Conservation (phyloP, 2,113 vertebrate genomes). For the Aleadryas rufinucha region DNA sequence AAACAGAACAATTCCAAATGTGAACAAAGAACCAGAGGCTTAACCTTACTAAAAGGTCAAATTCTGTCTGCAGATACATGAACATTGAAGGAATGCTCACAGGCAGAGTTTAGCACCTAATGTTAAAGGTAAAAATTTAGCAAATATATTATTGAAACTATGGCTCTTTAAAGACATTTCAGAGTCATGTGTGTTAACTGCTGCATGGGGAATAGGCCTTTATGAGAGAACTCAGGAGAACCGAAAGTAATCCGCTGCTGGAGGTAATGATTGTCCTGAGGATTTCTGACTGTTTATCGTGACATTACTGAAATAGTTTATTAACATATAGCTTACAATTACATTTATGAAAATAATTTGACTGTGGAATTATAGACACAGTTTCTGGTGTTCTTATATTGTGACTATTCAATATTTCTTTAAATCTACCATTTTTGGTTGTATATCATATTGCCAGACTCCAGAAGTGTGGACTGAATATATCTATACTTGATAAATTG, state of each 20-base stretch:
- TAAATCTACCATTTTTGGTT: not conserved
- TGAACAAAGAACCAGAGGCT: not conserved
- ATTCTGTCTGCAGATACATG: not conserved
- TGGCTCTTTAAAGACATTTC: not conserved
- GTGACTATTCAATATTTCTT: not conserved
- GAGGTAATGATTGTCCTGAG: not conserved
- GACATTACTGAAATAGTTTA: not conserved
- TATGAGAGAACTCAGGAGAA: not conserved
- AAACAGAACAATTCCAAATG: not conserved
- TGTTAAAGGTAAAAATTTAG: not conserved
- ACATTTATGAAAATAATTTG: not conserved
- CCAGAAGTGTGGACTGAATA: not conserved
- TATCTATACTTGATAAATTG: not conserved
- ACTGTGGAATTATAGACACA: not conserved
- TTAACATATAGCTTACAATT: not conserved
- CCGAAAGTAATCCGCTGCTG: fast-evolving
- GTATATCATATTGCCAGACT: not conserved
- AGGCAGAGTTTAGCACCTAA: not conserved
- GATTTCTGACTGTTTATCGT: not conserved
- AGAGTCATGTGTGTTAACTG: not conserved
- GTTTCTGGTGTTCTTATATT: not conserved
- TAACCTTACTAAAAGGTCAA: not conserved
- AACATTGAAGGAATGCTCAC: not conserved
- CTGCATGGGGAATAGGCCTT: not conserved
- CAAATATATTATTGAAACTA: not conserved